Conservation (phyloP, 2,113 vertebrate species). For the Sterna hirundo region DNA sequence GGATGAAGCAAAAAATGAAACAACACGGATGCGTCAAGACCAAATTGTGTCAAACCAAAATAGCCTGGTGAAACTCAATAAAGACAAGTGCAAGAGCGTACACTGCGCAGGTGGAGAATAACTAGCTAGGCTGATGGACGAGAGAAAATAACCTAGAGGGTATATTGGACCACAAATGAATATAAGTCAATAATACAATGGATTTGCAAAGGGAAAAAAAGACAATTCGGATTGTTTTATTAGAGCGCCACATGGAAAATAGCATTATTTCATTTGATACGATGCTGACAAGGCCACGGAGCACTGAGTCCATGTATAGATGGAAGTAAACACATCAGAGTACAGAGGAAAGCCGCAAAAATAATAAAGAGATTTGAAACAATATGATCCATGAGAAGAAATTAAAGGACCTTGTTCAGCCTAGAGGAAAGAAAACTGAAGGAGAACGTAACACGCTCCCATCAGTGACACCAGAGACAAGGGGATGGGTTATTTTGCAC, state of each 20-base stretch:
- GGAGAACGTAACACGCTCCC: background rate
- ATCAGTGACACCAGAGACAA: background rate
- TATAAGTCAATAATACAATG: background rate
- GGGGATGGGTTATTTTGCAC: background rate
- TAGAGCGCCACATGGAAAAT: background rate
- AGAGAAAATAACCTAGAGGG: background rate
- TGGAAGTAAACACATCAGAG: background rate
- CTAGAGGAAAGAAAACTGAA: background rate
- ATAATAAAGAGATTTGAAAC: background rate
- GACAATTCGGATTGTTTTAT: background rate
- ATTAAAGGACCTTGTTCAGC: background rate
- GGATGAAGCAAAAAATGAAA: background rate
- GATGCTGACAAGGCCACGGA: background rate
- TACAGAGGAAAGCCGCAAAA: background rate
- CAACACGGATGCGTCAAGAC: accelerated
- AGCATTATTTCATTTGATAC: background rate
- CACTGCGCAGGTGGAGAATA: background rate
- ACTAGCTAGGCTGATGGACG: background rate
- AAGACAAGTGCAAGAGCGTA: background rate
- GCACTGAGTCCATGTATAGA: background rate
- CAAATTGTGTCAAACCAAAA: background rate
- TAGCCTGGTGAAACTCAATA: background rate
- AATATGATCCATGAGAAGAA: background rate
- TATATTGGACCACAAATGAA: background rate
- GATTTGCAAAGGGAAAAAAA: background rate